phyloP scores from a whole-genome alignment of 2,888 invertebrate genomes.

The Yponomeuta plumbellus region DNA sequence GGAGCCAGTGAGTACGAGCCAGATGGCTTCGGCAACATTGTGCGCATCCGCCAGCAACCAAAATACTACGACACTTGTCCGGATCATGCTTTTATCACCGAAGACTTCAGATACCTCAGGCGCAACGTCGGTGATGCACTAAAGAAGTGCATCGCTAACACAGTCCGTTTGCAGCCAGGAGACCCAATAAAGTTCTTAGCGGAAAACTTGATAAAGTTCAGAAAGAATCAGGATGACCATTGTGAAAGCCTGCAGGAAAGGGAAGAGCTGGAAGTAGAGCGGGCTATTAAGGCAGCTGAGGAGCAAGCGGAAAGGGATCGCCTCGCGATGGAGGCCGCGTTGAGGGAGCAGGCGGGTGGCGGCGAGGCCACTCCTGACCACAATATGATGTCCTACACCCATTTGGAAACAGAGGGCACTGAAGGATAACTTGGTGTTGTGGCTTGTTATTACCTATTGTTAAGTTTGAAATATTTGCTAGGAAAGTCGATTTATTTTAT shows the following conservation, averaged over 20 bases:
- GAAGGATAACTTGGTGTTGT: neutral
- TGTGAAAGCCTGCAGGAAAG: slow-evolving; percentile 49
- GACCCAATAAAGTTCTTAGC: slow-evolving; percentile 66
- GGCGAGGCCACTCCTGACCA: slow-evolving; percentile 56
- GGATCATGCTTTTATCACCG: slow-evolving; percentile 54
- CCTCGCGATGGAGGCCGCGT: slow-evolving; percentile 46
- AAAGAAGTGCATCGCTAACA: slow-evolving; percentile 56
- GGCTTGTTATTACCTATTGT: no score
- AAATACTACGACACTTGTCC: slow-evolving; percentile 58
- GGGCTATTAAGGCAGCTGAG: slow-evolving; percentile 50
- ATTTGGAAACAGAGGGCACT: neutral
- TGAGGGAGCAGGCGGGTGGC: slow-evolving; percentile 48
- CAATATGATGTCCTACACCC: neutral
- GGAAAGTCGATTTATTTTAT: no score
- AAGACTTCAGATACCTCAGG: slow-evolving; percentile 64
- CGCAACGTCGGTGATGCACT: slow-evolving; percentile 55
- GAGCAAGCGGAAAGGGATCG: slow-evolving; percentile 51
- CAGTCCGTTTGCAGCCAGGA: slow-evolving; percentile 55
- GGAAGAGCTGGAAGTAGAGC: slow-evolving; percentile 48
- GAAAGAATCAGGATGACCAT: slow-evolving; percentile 54
- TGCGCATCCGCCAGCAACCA: slow-evolving; percentile 54
- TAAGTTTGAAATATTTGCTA: no score
- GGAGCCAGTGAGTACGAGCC: slow-evolving; percentile 62
- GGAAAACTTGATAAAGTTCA: slow-evolving; percentile 47
- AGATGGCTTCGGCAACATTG: slow-evolving; percentile 68